These are phyloP conservation scores for Psophia crepitans DNA, from an alignment of 2,113 vertebrate genomes.

Conservation along the genomic window DNA sequence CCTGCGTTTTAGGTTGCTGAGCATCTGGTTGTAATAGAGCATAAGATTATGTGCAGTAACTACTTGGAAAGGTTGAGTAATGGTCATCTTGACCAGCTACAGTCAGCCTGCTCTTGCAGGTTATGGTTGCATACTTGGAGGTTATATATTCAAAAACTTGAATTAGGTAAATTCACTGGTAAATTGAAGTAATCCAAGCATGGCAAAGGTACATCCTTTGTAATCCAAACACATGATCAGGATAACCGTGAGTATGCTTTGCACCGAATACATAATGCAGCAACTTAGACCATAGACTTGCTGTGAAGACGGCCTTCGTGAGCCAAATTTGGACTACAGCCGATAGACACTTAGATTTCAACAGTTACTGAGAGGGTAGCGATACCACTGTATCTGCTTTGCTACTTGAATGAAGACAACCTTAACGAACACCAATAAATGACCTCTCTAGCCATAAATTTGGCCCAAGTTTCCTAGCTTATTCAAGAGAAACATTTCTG, in stretches of 20 bases:
- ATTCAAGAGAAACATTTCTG: background rate
- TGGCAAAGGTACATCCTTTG: background rate
- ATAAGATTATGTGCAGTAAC: background rate
- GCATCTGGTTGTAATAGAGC: background rate
- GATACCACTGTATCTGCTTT: background rate
- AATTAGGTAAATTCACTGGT: background rate
- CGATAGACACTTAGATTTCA: background rate
- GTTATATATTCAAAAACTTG: background rate
- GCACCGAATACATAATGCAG: background rate
- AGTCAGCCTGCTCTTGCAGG: background rate
- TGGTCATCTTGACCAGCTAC: background rate
- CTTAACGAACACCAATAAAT: background rate
- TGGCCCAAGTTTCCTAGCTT: background rate
- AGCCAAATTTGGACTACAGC: background rate
- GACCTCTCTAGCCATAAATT: background rate
- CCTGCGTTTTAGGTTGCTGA: background rate
- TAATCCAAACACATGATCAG: background rate
- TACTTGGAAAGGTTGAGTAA: background rate
- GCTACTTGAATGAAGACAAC: background rate
- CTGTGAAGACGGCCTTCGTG: accelerated
- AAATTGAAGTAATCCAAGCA: background rate
- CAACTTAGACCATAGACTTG: background rate
- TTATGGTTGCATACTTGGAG: background rate
- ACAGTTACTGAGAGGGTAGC: too few species aligned
- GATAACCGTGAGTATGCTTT: background rate